Percentiles rank a stretch among this genome's conserved stretches.
Evolutionary conservation across 2,797 vertebrate genomes (phyloP).

Genomic region (Catharus ustulatus): DNA sequence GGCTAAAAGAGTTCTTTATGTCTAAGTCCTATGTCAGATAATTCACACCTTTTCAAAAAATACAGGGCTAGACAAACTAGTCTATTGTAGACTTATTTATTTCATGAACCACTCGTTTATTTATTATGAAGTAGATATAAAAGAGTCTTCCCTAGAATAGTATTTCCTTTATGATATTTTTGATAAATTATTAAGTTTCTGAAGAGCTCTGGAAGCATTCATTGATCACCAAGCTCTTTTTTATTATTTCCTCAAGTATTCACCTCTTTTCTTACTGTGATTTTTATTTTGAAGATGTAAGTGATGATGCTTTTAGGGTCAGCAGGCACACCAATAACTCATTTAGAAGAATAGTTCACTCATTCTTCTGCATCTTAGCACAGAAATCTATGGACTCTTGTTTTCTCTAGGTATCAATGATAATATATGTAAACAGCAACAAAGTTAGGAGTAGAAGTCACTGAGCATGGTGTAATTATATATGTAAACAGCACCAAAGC

Average conservation of each 20-base stretch:
- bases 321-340: neutral
- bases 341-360: neutral
- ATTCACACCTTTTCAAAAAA: neutral
- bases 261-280: neutral
- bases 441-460: neutral
- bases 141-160: neutral
- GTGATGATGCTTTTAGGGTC: neutral
- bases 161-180: neutral
- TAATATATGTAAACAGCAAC: neutral
- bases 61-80: neutral
- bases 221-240: constrained; percentile 19
- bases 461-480: neutral
- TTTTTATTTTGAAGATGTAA: constrained; percentile 19
- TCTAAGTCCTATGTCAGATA: neutral
- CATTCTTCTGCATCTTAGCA: neutral
- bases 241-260: neutral
- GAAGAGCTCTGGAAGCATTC: neutral
- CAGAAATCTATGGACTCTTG: neutral
- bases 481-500: constrained; percentile 9
- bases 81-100: neutral
- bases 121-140: neutral
- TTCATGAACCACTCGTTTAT: neutral
- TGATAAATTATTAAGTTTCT: constrained; percentile 4
- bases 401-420: neutral
- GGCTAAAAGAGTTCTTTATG: neutral